Base-by-base conservation (phyloP, 1,140 invertebrate genomes). In the Nomia melanderi region DNA sequence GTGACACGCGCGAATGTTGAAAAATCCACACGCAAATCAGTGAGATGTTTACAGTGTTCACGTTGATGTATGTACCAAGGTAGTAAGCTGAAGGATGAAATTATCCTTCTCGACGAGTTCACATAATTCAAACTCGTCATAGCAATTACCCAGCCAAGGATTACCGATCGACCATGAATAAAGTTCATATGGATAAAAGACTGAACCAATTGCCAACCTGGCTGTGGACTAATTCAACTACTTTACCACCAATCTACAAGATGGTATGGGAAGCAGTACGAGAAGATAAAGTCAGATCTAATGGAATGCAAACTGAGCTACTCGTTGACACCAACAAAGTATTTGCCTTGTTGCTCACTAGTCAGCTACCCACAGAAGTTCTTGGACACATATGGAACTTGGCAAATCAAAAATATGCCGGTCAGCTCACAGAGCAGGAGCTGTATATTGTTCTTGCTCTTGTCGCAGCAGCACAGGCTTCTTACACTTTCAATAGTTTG, bases 341-440 rank as follows among this genome's bases (percentile, higher is more conserved):
- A 1, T 95, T 94, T 81, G 93, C 93, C 14, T 86, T 95, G 9
- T 88, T 96, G n/a, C 87, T 95, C 44, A 92, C 93, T 17, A 95
- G 94, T 88, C 93, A 94, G 53, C 83, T 96, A 36, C 88, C 93
- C 0, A 93, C 93, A 2, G 93, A 95, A 79, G 88, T 93, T 25
- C 89, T 95, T 4, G 94, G 94, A 20, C 93, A 94, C 69, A 93
- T 96, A 59, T 96, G 95, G 95, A 93, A 92, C 44, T 84, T 95
- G 77, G 93, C 93, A 2, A 95, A 95, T 88, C 91, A 93, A 75
- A 93, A 93, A 33, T 93, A 93, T 33, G 93, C 94, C 23, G 95
- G 95, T 8, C 91, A 93, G 56, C 89, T 95, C n/a, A 94, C 93
- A 0, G 93, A 93, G 74, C 90, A 93, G 79, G 95, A 95, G 84